Evolutionary conservation across 2,113 vertebrate genomes (phyloP), one percentile per base, ranked within the genome.

Genomic region (Megaleporinus macrocephalus): DNA sequence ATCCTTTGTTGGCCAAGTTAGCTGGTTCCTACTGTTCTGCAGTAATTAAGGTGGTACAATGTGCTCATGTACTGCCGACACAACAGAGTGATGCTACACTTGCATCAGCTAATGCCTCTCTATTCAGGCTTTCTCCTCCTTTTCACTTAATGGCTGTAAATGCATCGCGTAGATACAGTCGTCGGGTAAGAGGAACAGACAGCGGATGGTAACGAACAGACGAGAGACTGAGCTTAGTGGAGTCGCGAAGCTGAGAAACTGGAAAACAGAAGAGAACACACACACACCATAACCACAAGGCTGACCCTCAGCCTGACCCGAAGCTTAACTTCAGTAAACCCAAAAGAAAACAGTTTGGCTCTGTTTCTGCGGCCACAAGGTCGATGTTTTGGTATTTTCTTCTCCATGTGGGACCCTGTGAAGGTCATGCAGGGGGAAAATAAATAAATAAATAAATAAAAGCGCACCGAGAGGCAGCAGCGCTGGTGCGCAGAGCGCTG

Each of bases 191-290:
- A 30, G 26, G 83, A 74, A 73, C 14, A 49, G 5, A 79, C 63
- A 71, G 11, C 69, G 41, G 63, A n/a, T 77, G 82, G 88, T 87
- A 77, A 79, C 68, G 85, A 88, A 87, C 74, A 63, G 24, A 47
- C 29, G 71, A 16, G 24, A 41, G 4, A 47, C 7, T 47, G 66
- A 59, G 77, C 33, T 71, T 20, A 71, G 57, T 69, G 33, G 14
- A 79, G 20, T 55, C 53, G 22, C 7, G 53, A 6, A 55, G 11
- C 29, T 24, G 0, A n/a, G 55, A 27, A 53, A 4, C 14, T 29
- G 33, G 49, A 65, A 61, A 22, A 59, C 22, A 59, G 22, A 59
- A 22, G 24, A 22, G 6, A 22, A 59, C 57, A 61, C 57, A 61
- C 57, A 26, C n/a, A 61, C 57, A 70, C 41, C 33, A 18, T 53